Percentiles rank a stretch among this genome's conserved stretches.
Conservation (phyloP, 2,113 vertebrate species). For the Sebastes schlegelii region DNA sequence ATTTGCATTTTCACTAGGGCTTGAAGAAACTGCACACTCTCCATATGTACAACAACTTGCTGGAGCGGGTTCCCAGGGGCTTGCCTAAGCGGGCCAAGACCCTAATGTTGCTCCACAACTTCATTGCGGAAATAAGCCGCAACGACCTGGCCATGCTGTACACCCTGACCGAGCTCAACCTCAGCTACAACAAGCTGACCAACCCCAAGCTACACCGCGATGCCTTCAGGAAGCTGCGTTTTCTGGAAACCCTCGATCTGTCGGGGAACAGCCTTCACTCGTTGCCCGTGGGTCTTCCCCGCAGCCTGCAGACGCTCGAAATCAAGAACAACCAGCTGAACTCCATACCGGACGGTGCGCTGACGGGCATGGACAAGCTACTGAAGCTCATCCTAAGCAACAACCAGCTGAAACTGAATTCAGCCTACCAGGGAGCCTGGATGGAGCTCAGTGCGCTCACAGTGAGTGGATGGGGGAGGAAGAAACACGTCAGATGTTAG, state of each 20-base stretch:
- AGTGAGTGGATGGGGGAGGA: conserved; percentile 78
- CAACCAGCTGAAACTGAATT: conserved; percentile 91
- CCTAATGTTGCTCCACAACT: conserved; percentile 96
- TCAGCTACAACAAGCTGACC: conserved; percentile 97
- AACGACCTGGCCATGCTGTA: conserved; percentile 92
- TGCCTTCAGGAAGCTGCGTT: conserved; percentile 94
- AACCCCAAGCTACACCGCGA: conserved; percentile 90
- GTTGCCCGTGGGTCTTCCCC: conserved; percentile 90
- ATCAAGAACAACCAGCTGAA: conserved; percentile 92
- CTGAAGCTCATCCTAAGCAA: conserved; percentile 90
- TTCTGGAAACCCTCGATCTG: conserved; percentile 91
- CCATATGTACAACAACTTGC: conserved; percentile 96
- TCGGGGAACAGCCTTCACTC: conserved; percentile 91
- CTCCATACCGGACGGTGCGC: conserved; percentile 86
- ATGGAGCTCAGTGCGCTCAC: conserved; percentile 89
- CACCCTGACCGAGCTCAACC: conserved; percentile 95
- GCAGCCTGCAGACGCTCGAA: conserved; percentile 90
- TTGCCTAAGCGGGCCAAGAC: conserved; percentile 94
- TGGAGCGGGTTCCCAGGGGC: conserved; percentile 93
- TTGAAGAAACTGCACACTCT: conserved; percentile 97
- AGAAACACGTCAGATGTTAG: not conserved
- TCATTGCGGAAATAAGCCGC: conserved; percentile 91
- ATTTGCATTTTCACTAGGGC: conserved; percentile 73
- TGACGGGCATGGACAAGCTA: conserved; percentile 92
- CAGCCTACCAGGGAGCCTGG: conserved; percentile 92